Conservation (phyloP, 2,888 invertebrate species). For the Epiblema foenella region DNA sequence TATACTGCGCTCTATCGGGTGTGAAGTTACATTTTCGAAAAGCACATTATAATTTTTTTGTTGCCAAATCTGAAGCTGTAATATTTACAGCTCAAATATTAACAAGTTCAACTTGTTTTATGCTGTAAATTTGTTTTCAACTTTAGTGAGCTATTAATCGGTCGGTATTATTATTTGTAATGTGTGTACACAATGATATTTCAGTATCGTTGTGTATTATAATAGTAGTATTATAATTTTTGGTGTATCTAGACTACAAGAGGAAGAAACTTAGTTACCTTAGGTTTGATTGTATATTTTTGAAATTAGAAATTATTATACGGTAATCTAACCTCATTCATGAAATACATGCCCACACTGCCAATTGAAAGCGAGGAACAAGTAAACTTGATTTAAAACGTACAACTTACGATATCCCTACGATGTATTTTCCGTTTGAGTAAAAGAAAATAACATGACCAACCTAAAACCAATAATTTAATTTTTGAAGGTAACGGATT, state of each 20-base stretch:
- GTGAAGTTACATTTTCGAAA: conserved; percentile 7
- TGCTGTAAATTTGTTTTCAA: conserved; percentile 30
- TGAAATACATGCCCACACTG: conserved; percentile 32
- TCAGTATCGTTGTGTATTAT: conserved; percentile 33
- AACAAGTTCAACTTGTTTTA: conserved; percentile 44
- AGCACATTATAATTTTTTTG: conserved; percentile 34
- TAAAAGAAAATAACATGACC: conserved; percentile 14
- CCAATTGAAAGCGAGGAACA: conserved; percentile 25
- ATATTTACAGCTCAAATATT: conserved; percentile 47
- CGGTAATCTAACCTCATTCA: conserved; percentile 6
- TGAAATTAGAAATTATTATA: conserved; percentile 26
- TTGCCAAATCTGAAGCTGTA: conserved; percentile 46
- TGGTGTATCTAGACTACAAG: conserved; percentile 23
- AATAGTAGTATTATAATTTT: conserved; percentile 20
- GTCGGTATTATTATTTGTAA: conserved; percentile 32
- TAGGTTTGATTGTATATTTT: conserved; percentile 43
- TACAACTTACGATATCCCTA: background rate
- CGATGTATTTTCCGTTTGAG: background rate
- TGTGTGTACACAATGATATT: conserved; percentile 22
- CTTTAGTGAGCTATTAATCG: conserved; percentile 30
- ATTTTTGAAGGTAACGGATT: background rate
- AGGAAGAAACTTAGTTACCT: conserved; percentile 40
- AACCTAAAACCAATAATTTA: conserved; percentile 6
- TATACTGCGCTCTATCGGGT: background rate
- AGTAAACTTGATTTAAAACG: background rate